phyloP scores from a whole-genome alignment of 2,113 vertebrate species.

The Crotalus horridus region DNA sequence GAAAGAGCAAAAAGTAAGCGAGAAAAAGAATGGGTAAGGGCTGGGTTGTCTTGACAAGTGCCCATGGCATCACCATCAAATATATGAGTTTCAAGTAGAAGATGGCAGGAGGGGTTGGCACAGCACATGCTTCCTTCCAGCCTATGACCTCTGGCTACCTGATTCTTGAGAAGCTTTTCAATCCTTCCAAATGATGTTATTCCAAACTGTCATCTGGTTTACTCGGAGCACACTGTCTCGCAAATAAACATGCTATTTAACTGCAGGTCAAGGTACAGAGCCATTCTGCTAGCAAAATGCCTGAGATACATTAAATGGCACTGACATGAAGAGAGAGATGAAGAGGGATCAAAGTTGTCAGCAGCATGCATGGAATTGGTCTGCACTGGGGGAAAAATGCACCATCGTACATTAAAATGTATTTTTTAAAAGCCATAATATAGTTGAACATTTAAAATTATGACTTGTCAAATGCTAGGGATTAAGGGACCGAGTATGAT shows the following conservation, averaged over 20 bases:
- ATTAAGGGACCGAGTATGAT: constrained; percentile 7
- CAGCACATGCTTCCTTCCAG: constrained; percentile 67
- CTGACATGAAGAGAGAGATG: constrained; percentile 50
- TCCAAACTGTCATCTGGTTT: constrained; percentile 62
- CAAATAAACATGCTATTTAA: constrained; percentile 66
- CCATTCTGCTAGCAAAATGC: constrained; percentile 50
- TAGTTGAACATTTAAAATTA: constrained; percentile 34
- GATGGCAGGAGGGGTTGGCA: constrained; percentile 66
- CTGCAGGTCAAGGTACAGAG: constrained; percentile 60
- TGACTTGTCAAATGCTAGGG: constrained; percentile 43
- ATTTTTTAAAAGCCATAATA: constrained; percentile 54
- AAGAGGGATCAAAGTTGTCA: constrained; percentile 60
- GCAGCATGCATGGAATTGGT: background rate
- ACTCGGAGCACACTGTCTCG: constrained; percentile 45
- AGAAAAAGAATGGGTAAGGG: constrained; percentile 8
- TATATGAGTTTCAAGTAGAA: constrained; percentile 53
- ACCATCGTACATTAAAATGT: background rate
- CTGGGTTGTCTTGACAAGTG: constrained; percentile 62
- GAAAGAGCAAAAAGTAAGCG: constrained; percentile 14
- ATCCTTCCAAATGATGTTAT: constrained; percentile 55
- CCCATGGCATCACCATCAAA: constrained; percentile 66
- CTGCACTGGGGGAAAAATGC: background rate
- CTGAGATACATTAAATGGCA: constrained; percentile 53
- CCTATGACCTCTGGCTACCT: constrained; percentile 67
- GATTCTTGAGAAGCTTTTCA: constrained; percentile 67